A percentile compares a stretch with the other conserved stretches of the same genome.
Conservation (phyloP, 2,888 invertebrate genomes). For the Lamproptera curius region DNA sequence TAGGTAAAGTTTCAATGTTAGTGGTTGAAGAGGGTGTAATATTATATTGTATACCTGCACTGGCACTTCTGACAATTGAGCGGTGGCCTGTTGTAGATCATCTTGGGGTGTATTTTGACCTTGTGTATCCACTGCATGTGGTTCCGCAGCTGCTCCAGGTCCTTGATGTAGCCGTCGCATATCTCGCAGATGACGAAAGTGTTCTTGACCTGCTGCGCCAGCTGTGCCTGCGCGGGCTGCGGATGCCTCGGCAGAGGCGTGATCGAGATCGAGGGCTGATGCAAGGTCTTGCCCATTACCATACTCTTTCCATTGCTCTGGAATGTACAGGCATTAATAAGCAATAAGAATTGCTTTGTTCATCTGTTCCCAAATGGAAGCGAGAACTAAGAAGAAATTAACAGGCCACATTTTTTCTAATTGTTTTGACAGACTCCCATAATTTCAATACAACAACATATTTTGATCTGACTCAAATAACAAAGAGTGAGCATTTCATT, state of each 20-base stretch:
- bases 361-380: no score
- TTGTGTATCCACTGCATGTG: conserved; percentile 99
- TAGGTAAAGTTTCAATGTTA: no score
- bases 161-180: conserved; percentile 97
- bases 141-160: conserved; percentile 94
- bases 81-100: conserved; percentile 96
- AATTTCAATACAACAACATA: no score
- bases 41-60: conserved; percentile 82
- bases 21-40: no score
- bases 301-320: conserved; percentile 43
- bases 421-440: no score
- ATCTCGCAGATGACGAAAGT: conserved; percentile 97
- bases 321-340: no score
- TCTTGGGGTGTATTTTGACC: conserved; percentile 96
- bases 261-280: conserved; percentile 90
- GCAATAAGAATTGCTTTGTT: no score
- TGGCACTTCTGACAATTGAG: conserved; percentile 98
- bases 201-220: conserved; percentile 79
- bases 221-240: conserved; percentile 51
- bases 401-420: no score
- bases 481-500: no score
- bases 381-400: no score
- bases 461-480: no score
- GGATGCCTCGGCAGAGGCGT: conserved; percentile 88
- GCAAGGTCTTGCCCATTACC: conserved; percentile 37